These are phyloP conservation scores for mouse (Mus musculus) DNA, from an alignment of 2,113 vertebrate genomes.

Conservation along the genomic window GRCm39 chr2:171535001-171535500, in stretches of 20 bases:
- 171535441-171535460: not conserved
- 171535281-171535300: not conserved
- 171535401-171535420: accelerated
- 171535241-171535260: not conserved
- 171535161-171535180: not conserved
- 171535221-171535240: not conserved
- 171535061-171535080: not conserved
- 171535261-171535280: not conserved
- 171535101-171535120: not conserved
- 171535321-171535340: too few relatives aligned
- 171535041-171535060: not conserved
- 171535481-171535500: not conserved
- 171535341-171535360: not conserved
- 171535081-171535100: not conserved
- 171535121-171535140: not conserved
- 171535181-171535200: too few relatives aligned
- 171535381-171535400: not conserved
- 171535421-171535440: not conserved
- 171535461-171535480: not conserved
- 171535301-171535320: too few relatives aligned
- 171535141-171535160: too few relatives aligned
- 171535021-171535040: not conserved
- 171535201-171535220: not conserved
- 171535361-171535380: too few relatives aligned
- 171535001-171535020: not conserved